A percentile compares a stretch with the other conserved stretches of the same genome.
Conservation (phyloP, 2,888 invertebrate genomes). For the Himalopsyche tibetana region DNA sequence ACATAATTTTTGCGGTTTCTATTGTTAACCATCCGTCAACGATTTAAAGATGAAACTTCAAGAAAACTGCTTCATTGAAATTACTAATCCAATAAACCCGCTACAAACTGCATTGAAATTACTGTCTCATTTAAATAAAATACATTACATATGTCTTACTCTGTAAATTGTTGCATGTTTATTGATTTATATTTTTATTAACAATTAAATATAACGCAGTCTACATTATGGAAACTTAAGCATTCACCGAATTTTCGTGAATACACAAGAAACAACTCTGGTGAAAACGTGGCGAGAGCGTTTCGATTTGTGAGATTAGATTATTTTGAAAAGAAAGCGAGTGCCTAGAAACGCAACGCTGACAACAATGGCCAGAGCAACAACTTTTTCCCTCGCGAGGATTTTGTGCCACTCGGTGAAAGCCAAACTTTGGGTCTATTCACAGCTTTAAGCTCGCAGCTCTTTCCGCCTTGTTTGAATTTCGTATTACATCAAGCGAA, state of each 20-base stretch:
- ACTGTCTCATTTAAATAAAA: no score
- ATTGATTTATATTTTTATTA: not conserved
- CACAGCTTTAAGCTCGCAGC: not conserved
- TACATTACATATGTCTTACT: no score
- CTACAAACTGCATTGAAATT: no score
- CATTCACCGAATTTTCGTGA: not conserved
- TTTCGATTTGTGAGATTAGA: conserved; percentile 63
- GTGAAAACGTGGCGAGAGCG: conserved; percentile 48
- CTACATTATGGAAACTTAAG: not conserved
- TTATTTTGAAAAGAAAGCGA: conserved; percentile 55
- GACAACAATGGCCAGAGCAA: conserved; percentile 50
- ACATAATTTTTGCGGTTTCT: no score
- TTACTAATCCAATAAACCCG: no score
- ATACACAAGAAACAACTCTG: not conserved
- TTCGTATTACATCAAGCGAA: not conserved
- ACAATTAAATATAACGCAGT: not conserved
- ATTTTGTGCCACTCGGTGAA: not conserved
- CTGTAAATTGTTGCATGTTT: no score
- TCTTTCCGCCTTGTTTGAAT: not conserved
- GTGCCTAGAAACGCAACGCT: conserved; percentile 10
- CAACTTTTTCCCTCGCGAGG: conserved; percentile 46
- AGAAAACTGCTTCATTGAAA: no score
- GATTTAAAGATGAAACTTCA: no score
- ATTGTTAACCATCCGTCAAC: no score
- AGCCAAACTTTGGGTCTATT: not conserved